A percentile compares a stretch with the other conserved stretches of the same genome.
Conservation (phyloP, 1,140 invertebrate genomes). For the Rhynchophorus ferrugineus region DNA sequence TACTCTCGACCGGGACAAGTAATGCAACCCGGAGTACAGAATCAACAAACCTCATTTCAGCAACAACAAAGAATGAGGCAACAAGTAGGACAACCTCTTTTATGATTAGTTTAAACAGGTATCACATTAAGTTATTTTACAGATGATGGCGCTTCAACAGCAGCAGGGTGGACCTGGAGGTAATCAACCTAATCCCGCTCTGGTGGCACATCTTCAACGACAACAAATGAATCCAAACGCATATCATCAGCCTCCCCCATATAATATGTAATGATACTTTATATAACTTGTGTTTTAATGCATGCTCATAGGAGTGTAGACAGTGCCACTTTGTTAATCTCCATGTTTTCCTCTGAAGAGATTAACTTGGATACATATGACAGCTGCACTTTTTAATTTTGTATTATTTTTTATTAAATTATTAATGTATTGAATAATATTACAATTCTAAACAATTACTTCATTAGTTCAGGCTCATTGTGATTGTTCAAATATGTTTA, state of each 20-base stretch:
- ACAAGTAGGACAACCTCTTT: slow-evolving; percentile 19
- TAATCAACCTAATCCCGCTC: slow-evolving; percentile 30
- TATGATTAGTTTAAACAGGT: background rate
- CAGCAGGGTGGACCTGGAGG: slow-evolving; percentile 33
- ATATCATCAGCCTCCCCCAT: slow-evolving; percentile 39
- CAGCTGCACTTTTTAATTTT: background rate
- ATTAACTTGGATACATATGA: too few relatives aligned
- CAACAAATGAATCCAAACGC: slow-evolving; percentile 38
- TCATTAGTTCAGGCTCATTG: too few relatives aligned
- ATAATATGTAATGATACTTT: slow-evolving; percentile 27
- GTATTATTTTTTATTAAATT: background rate
- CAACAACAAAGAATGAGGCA: slow-evolving; percentile 31
- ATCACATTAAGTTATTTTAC: background rate
- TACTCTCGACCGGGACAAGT: slow-evolving; percentile 36
- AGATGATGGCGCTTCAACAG: slow-evolving; percentile 33
- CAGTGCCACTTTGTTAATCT: too few relatives aligned
- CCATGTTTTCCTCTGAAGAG: too few relatives aligned
- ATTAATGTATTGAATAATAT: background rate
- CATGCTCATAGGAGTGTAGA: too few relatives aligned
- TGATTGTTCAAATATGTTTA: too few relatives aligned
- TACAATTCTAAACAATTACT: too few relatives aligned
- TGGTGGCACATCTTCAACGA: slow-evolving; percentile 37
- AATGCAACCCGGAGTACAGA: slow-evolving; percentile 31
- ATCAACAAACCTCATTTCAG: slow-evolving; percentile 32
- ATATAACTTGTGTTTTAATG: too few relatives aligned